Evolutionary conservation across 2,797 vertebrate genomes (phyloP).

Genomic region (Rhabdophis nuchalis): DNA sequence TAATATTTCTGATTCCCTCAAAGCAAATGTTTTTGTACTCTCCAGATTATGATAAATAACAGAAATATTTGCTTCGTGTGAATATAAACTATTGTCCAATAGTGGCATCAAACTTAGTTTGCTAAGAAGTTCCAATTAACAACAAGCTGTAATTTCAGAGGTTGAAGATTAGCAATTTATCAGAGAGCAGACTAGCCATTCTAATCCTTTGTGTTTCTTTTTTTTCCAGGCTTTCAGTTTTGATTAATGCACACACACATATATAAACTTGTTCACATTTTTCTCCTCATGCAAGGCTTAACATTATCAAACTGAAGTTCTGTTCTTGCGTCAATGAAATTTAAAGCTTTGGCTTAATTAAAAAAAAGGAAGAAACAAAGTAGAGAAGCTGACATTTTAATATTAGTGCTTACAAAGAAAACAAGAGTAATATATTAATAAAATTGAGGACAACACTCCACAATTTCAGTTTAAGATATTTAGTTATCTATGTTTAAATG

Average conservation of each 20-base stretch:
- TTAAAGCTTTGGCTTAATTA: conserved; percentile 53
- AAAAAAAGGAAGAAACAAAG: conserved; percentile 47
- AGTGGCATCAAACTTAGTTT: conserved; percentile 45
- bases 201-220: conserved; percentile 54
- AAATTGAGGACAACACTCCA: background rate
- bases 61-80: conserved; percentile 47
- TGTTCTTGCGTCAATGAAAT: conserved; percentile 46
- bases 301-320: conserved; percentile 47
- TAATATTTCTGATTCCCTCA: conserved; percentile 26
- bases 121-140: conserved; percentile 43
- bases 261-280: conserved; percentile 43
- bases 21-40: conserved; percentile 22
- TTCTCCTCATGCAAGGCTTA: conserved; percentile 26
- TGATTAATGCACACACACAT: conserved; percentile 54
- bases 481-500: background rate
- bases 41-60: conserved; percentile 36
- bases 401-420: conserved; percentile 57
- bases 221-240: conserved; percentile 62
- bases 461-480: background rate
- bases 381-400: conserved; percentile 40
- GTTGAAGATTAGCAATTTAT: conserved; percentile 43
- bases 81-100: conserved; percentile 44
- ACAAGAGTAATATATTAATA: conserved; percentile 54
- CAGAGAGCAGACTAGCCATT: conserved; percentile 51
- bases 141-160: conserved; percentile 44